phyloP scores from a whole-genome alignment of 2,113 vertebrate species.

The Phylloscopus trochiloides region DNA sequence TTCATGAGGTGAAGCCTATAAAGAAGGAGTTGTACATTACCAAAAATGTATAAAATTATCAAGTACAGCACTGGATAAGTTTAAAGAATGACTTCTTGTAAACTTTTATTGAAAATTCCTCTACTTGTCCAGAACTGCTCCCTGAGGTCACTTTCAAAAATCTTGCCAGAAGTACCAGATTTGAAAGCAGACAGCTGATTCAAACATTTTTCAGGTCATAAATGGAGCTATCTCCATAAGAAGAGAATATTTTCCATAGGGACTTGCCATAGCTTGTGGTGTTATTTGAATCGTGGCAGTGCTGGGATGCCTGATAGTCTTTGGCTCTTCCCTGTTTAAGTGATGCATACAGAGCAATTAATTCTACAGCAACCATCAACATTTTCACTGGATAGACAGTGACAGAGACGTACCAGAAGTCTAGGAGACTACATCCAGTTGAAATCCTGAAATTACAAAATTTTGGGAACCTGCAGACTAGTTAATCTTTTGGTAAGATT shows the following conservation, averaged over 20 bases:
- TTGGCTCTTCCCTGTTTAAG: not conserved
- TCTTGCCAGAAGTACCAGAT: constrained; percentile 30
- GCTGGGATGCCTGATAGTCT: not conserved
- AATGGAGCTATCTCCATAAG: not conserved
- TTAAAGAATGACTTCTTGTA: constrained; percentile 20
- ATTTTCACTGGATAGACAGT: not conserved
- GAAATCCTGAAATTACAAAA: not conserved
- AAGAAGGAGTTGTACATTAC: not conserved
- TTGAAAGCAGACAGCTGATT: constrained; percentile 38
- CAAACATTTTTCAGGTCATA: constrained; percentile 42
- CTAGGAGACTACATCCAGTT: not conserved
- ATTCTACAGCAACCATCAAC: not conserved
- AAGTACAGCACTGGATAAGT: not conserved
- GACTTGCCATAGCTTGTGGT: not conserved
- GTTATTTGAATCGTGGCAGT: not conserved
- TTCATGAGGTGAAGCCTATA: not conserved
- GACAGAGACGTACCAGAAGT: not conserved
- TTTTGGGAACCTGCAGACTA: not conserved
- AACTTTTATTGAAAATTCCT: constrained; percentile 20
- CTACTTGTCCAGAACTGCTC: not conserved
- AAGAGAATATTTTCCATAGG: not conserved
- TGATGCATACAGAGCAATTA: not conserved
- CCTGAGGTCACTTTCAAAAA: not conserved
- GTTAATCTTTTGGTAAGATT: not conserved
- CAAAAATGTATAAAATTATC: not conserved